A percentile compares a stretch with the other conserved stretches of the same genome.
Conservation (phyloP, 2,888 invertebrate species). For the Trachelus tabidus region DNA sequence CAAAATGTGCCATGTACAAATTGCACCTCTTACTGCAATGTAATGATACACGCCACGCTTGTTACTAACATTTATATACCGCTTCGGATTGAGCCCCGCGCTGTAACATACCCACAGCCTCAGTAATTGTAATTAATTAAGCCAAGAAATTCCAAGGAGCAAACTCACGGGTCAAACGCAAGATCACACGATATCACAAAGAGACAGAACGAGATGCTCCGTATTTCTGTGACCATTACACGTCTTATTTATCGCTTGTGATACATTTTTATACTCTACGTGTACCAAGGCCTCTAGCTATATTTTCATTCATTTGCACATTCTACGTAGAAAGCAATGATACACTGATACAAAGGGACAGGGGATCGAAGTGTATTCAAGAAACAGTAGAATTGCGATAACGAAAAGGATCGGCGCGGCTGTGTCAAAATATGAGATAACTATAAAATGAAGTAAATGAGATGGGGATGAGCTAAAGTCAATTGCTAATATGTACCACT, state of each 20-base stretch:
- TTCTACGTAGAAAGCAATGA: neutral
- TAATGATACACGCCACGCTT: constrained; percentile 42
- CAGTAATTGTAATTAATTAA: constrained; percentile 25
- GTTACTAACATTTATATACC: constrained; percentile 24
- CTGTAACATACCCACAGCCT: constrained; percentile 39
- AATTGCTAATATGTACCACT: constrained; percentile 17
- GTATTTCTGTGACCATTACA: neutral
- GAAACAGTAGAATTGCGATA: neutral
- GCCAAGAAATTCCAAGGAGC: constrained; percentile 15
- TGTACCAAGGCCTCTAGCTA: neutral
- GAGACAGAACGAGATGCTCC: neutral
- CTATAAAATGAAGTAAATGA: neutral
- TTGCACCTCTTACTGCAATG: constrained; percentile 52
- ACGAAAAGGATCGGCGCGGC: neutral
- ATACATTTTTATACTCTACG: neutral
- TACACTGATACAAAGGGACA: neutral
- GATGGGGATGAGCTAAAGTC: constrained; percentile 1
- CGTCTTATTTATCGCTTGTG: neutral
- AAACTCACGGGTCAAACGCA: constrained; percentile 17
- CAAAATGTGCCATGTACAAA: constrained; percentile 17
- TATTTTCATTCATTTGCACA: neutral
- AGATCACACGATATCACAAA: neutral
- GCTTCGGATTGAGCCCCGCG: constrained; percentile 33
- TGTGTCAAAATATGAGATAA: neutral
- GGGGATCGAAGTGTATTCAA: neutral